Percentiles rank a stretch among this genome's conserved stretches.
Conservation (phyloP, 1,140 invertebrate species). For the Drosophila ironensis region DNA sequence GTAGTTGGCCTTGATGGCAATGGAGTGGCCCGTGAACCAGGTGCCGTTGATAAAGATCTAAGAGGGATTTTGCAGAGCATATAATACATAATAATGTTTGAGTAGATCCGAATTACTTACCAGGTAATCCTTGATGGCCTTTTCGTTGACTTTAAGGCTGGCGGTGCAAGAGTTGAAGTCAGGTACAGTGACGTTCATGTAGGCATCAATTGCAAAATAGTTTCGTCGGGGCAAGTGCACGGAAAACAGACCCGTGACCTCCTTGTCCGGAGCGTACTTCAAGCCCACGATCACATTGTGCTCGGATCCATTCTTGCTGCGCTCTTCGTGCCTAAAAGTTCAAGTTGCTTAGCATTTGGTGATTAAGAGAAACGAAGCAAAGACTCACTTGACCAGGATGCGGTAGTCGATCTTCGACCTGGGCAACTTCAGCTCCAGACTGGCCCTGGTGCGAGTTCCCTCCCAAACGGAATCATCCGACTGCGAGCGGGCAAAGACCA, state of each 20-base stretch:
- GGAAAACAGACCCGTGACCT: slow-evolving; percentile 84
- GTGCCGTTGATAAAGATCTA: slow-evolving; percentile 87
- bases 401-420: slow-evolving; percentile 82
- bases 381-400: slow-evolving; percentile 78
- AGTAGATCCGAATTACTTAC: slow-evolving; percentile 59
- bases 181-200: slow-evolving; percentile 85
- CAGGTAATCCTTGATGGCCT: slow-evolving; percentile 84
- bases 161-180: slow-evolving; percentile 85
- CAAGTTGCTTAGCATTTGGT: no score
- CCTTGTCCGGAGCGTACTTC: slow-evolving; percentile 83
- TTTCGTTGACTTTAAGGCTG: slow-evolving; percentile 84
- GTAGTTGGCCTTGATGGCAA: slow-evolving; percentile 87
- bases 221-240: slow-evolving; percentile 83
- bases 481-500: slow-evolving; percentile 84
- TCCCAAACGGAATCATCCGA: slow-evolving; percentile 71
- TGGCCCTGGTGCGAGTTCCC: slow-evolving; percentile 75
- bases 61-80: neutral
- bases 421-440: slow-evolving; percentile 76
- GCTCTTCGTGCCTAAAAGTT: slow-evolving; percentile 67
- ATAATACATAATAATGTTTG: neutral
- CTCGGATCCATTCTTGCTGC: slow-evolving; percentile 79
- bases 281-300: slow-evolving; percentile 77
- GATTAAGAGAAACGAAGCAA: neutral
- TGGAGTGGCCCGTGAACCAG: slow-evolving; percentile 90
- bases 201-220: slow-evolving; percentile 84